Percentiles rank a stretch among this genome's conserved stretches.
phyloP scores from a whole-genome alignment of 2,113 vertebrate genomes.

The Psammodynastes pulverulentus region DNA sequence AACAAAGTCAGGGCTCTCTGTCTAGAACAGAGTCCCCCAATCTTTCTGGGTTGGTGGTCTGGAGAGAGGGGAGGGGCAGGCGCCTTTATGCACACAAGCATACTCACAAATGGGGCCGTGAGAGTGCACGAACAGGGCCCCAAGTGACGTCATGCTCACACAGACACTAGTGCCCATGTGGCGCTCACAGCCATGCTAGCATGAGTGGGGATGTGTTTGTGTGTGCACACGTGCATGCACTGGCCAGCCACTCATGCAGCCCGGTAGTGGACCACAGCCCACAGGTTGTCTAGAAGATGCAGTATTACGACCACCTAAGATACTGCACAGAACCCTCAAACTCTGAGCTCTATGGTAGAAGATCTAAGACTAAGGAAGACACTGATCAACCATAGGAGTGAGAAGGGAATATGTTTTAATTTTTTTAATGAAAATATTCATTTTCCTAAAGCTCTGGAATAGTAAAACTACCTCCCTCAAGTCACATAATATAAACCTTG shows the following conservation, averaged over 20 bases:
- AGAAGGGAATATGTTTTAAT: background rate
- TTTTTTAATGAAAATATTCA: constrained; percentile 23
- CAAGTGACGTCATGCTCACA: no score
- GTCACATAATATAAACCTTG: constrained; percentile 17
- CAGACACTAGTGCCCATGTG: no score
- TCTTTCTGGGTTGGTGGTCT: no score
- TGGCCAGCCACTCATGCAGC: no score
- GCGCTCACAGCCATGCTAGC: accelerated
- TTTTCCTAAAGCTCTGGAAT: constrained; percentile 27
- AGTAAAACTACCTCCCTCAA: constrained; percentile 12
- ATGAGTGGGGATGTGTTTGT: no score
- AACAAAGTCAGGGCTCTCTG: background rate
- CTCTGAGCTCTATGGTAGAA: background rate
- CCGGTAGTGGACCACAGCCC: no score
- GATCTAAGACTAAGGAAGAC: background rate
- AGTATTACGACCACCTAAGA: background rate
- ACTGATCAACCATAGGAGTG: background rate
- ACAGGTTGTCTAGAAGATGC: background rate
- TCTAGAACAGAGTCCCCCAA: background rate
- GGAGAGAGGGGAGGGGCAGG: no score
- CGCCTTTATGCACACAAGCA: no score
- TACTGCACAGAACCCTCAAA: background rate
- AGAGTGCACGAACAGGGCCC: no score
- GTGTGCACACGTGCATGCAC: no score
- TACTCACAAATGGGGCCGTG: no score